Conservation (phyloP, 2,888 invertebrate genomes). For the Drosophila crucigera region DNA sequence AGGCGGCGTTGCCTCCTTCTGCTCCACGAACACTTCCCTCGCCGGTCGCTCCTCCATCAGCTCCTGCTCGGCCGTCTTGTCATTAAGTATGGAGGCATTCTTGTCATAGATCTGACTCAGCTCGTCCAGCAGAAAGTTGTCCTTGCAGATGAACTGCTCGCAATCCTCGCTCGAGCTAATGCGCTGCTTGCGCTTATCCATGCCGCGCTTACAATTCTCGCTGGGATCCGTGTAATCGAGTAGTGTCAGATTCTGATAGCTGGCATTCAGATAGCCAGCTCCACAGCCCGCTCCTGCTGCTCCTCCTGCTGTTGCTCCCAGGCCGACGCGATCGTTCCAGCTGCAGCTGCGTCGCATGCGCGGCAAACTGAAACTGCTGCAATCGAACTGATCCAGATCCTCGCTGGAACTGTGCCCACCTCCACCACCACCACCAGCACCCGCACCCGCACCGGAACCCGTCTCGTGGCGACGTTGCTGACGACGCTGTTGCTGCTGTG, state of each 20-base stretch:
- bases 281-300: conserved; percentile 18
- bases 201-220: conserved; percentile 57
- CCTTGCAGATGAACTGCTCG: conserved; percentile 80
- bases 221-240: conserved; percentile 86
- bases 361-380: conserved; percentile 47
- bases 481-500: conserved; percentile 39
- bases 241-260: conserved; percentile 88
- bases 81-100: conserved; percentile 87
- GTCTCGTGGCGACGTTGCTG: conserved; percentile 14
- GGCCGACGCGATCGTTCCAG: conserved; percentile 71
- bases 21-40: background rate
- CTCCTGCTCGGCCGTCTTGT: conserved; percentile 78
- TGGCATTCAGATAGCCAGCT: conserved; percentile 86
- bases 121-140: conserved; percentile 85
- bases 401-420: conserved; percentile 58
- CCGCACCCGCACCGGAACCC: background rate
- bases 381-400: conserved; percentile 59
- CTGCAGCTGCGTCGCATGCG: conserved; percentile 78
- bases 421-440: conserved; percentile 21
- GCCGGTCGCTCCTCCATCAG: background rate
- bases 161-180: conserved; percentile 62
- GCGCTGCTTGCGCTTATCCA: conserved; percentile 58
- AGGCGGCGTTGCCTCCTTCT: conserved; percentile 1
- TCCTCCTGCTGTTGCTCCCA: conserved; percentile 2
- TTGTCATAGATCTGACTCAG: conserved; percentile 86